Percentiles rank a stretch among this genome's conserved stretches.
Evolutionary conservation across 2,797 vertebrate genomes (phyloP).

Genomic region (Phoebastria nigripes): DNA sequence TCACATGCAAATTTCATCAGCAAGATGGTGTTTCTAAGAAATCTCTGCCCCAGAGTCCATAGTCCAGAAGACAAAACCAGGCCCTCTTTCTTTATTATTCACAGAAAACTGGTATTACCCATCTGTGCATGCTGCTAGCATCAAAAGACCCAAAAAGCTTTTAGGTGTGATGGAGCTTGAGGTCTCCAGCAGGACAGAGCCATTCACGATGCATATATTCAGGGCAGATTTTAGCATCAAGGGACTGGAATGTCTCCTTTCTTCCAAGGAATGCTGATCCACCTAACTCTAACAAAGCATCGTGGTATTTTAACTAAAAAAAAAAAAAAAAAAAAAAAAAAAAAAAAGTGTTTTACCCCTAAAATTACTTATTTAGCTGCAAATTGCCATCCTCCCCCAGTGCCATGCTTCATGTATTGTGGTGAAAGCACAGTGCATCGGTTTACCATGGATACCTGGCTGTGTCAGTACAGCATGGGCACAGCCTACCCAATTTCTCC

Average conservation of each 20-base stretch:
- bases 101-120: not conserved
- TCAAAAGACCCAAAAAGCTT: not conserved
- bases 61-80: not conserved
- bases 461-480: rapidly evolving
- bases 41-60: not conserved
- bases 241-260: not conserved
- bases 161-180: not conserved
- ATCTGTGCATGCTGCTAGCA: not conserved
- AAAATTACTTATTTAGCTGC: not conserved
- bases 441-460: not conserved
- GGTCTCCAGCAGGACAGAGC: not conserved
- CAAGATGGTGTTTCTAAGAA: not conserved
- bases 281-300: not conserved
- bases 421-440: not conserved
- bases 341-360: not conserved
- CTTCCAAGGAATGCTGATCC: not conserved
- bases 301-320: rapidly evolving
- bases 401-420: not conserved
- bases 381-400: too few relatives aligned
- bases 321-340: rapidly evolving
- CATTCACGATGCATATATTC: not conserved
- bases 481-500: not conserved
- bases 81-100: not conserved
- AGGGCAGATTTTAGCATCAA: not conserved
- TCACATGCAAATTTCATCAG: not conserved